Evolutionary conservation across 2,888 invertebrate genomes (phyloP).

Genomic region (Rhingia campestris): DNA sequence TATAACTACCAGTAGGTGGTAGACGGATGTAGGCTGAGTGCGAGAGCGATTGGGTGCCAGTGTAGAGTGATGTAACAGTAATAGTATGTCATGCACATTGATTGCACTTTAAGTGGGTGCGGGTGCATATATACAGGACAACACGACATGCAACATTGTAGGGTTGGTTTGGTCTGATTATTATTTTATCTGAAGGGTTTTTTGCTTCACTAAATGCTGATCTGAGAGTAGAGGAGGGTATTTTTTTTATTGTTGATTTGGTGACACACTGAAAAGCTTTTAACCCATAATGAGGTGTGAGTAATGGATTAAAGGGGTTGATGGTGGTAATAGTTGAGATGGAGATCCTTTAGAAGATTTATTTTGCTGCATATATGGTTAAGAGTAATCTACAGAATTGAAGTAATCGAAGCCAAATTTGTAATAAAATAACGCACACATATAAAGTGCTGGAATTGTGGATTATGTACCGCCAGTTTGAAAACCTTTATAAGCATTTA

Average conservation of each 20-base stretch:
- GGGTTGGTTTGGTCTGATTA: constrained; percentile 15
- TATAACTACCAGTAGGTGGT: constrained; percentile 18
- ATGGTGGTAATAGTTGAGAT: background rate
- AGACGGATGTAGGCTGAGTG: constrained; percentile 47
- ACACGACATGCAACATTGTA: constrained; percentile 51
- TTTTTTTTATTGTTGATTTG: constrained; percentile 5
- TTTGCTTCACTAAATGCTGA: constrained; percentile 60
- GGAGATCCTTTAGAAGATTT: background rate
- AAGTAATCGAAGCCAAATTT: too few relatives aligned
- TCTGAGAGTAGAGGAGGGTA: constrained; percentile 17
- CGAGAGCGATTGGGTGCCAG: constrained; percentile 24
- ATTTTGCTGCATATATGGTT: background rate
- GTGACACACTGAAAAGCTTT: constrained; percentile 67
- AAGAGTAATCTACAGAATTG: background rate
- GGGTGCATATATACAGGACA: constrained; percentile 17
- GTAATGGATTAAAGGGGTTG: constrained; percentile 10
- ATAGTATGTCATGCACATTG: constrained; percentile 59
- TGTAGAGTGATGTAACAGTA: constrained; percentile 49
- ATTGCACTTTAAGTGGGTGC: constrained; percentile 71
- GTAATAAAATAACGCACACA: too few relatives aligned
- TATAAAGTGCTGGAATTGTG: too few relatives aligned
- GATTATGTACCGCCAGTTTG: too few relatives aligned
- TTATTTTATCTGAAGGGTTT: constrained; percentile 52
- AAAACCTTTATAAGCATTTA: too few relatives aligned
- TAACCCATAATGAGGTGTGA: constrained; percentile 48